Evolutionary conservation across 92 coral and sea anemone species (phyloP), one percentile per base, ranked within the genome.

Genomic region (Heliopora coerulea): DNA sequence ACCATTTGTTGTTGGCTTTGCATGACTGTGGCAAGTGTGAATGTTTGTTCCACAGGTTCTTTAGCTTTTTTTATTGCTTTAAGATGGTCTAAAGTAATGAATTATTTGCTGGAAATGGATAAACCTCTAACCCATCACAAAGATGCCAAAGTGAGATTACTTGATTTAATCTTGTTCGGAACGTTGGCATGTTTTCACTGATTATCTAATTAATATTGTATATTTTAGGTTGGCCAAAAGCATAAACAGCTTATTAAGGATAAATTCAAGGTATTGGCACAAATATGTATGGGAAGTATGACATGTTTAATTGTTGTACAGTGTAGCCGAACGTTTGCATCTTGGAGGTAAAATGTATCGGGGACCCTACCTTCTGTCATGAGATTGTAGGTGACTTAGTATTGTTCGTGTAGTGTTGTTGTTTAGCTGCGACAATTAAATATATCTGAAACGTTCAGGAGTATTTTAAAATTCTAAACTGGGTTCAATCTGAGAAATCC

Each of bases 171-270:
- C 48, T 21, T 26, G n/a, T n/a, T n/a, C n/a, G n/a, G n/a, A n/a
- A n/a, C n/a, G n/a, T n/a, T 1, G 29, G 4, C 48, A 54, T 19
- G 13, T 30, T 59, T 25, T 7, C 8, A 30, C 10, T 12, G 44
- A 17, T 27, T 3, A 62, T 6, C 29, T 33, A 27, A 18, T n/a
- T 39, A n/a, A 1, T 35, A 1, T 39, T 19, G 19, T 24, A 1
- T 19, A 19, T 49, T 59, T 48, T 9, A 95, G 99, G 83, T 95
- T 27, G 91, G 91, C 73, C 97, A 95, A 54, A 95, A 95, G 39
- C 99, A 95, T 28, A 80, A 96, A 32, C 99, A 95, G 67, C 85
- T 72, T 59, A 95, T 95, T 19, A 95, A 95, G 59, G 99, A 95
- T 78, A 95, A 90, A 62, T 95, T 95, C 72, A 95, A 95, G 95